These are phyloP conservation scores for Microtus montanus DNA, from an alignment of 2,113 vertebrate genomes.

Conservation along the genomic window DNA sequence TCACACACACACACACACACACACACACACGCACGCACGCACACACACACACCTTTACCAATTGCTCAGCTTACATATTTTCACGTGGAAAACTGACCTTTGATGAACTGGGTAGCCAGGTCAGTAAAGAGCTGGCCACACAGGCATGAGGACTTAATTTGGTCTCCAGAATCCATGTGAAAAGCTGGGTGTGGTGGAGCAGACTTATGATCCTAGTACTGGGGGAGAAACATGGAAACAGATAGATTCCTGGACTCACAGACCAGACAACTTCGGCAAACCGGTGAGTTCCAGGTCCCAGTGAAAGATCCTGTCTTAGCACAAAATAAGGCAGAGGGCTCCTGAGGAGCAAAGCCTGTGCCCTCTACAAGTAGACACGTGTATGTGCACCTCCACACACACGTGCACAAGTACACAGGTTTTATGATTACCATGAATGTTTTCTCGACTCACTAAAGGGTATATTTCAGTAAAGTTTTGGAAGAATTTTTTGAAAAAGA, in stretches of 20 bases:
- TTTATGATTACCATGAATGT: neutral
- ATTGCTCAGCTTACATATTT: neutral
- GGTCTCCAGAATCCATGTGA: neutral
- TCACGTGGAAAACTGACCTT: neutral
- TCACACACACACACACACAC: no score
- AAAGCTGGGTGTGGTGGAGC: no score
- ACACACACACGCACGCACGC: no score
- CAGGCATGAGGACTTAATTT: neutral
- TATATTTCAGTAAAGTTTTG: neutral
- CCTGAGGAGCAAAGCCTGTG: neutral
- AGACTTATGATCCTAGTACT: neutral
- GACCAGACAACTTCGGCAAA: neutral
- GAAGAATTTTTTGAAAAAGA: neutral
- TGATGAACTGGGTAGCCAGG: neutral
- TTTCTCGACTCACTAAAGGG: neutral
- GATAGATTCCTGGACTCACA: neutral
- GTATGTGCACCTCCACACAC: no score
- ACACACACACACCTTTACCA: neutral
- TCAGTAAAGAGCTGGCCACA: neutral
- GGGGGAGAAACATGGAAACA: neutral
- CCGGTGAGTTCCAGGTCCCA: neutral
- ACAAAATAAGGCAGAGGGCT: neutral
- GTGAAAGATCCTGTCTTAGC: neutral
- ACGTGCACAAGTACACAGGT: neutral
- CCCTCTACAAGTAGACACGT: neutral